These are phyloP conservation scores for Drosophila macrospina DNA, from an alignment of 2,888 invertebrate species.

Conservation along the genomic window DNA sequence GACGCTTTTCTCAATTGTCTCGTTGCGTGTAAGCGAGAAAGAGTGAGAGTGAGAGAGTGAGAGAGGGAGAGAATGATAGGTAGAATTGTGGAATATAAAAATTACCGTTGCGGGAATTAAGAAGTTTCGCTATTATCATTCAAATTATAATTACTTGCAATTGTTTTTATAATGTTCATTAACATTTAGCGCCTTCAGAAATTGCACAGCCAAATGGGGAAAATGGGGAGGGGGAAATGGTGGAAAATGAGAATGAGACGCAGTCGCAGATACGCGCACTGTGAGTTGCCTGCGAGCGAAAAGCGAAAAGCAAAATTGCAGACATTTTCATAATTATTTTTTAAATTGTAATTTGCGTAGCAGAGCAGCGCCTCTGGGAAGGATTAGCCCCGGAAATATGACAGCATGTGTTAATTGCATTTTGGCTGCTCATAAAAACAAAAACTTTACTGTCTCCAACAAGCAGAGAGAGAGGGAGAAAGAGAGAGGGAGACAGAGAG, in stretches of 20 bases:
- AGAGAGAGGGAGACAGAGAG: too few relatives aligned
- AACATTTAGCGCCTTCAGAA: slow-evolving; percentile 79
- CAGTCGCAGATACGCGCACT: slow-evolving; percentile 30
- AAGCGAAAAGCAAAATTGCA: slow-evolving; percentile 50
- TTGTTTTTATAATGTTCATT: slow-evolving; percentile 80
- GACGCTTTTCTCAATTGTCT: slow-evolving; percentile 62
- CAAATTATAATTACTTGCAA: slow-evolving; percentile 82
- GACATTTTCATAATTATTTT: slow-evolving; percentile 79
- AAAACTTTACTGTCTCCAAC: slow-evolving; percentile 39
- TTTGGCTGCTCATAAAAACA: slow-evolving; percentile 63
- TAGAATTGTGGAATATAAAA: slow-evolving; percentile 59
- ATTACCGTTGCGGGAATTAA: slow-evolving; percentile 80
- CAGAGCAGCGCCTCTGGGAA: slow-evolving; percentile 64
- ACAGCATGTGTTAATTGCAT: slow-evolving; percentile 77
- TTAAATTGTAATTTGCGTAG: slow-evolving; percentile 76
- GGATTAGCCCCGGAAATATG: slow-evolving; percentile 66
- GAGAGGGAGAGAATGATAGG: background rate
- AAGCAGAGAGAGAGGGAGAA: too few relatives aligned
- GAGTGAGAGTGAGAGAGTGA: background rate
- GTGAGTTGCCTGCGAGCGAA: slow-evolving; percentile 41
- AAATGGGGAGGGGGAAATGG: slow-evolving; percentile 1
- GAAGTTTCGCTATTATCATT: slow-evolving; percentile 82
- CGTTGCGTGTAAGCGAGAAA: slow-evolving; percentile 23
- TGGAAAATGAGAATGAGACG: slow-evolving; percentile 6
- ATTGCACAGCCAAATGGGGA: slow-evolving; percentile 59